Base-by-base conservation (phyloP, 1,140 invertebrate genomes). In the Pogonognathellus flavescens region DNA sequence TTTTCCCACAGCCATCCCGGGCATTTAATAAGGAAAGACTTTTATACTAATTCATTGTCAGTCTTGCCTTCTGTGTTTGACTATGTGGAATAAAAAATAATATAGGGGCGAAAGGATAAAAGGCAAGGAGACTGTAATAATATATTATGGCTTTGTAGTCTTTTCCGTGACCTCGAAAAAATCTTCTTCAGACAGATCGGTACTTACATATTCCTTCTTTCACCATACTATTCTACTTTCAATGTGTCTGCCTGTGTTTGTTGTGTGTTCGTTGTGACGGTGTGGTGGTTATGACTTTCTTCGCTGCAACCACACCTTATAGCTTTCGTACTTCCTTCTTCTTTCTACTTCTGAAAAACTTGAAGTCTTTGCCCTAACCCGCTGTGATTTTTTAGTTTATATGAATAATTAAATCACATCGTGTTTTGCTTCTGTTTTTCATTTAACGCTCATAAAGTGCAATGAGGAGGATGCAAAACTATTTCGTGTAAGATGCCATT, bases 151-250 rank as follows among this genome's bases (percentile, higher is more conserved):
- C 31, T 76, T 76, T 76, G 70, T 76, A 76, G 70, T 76, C 41
- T 76, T 76, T 76, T 76, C 31, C 41, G 25, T 76, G 70, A 76
- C 70, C 70, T 76, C 70, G 70, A 76, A 76, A 76, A 76, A 76
- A 76, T 76, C 49, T 31, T 18, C 14, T 5, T 14, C n/a, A 76
- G 70, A 31, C 41, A 76, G 31, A 76, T 41, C 25, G 70, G 31
- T 76, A 76, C 70, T 76, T 41, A n/a, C 70, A 76, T 31, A 50
- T 76, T 49, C 70, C 18, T 18, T 76, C 70, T 76, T 18, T 31
- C 41, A 10, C 41, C n/a, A 7, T 16, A 8, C 22, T 41, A 70
- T 16, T 49, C 41, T 16, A 25, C 70, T 76, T 49, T 49, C 41
- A 76, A 18, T 72, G 41, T 66, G 20, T 66, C 25, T 66, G 62